phyloP scores from a whole-genome alignment of 2,797 vertebrate species.

The Urosaurus nigricauda region DNA sequence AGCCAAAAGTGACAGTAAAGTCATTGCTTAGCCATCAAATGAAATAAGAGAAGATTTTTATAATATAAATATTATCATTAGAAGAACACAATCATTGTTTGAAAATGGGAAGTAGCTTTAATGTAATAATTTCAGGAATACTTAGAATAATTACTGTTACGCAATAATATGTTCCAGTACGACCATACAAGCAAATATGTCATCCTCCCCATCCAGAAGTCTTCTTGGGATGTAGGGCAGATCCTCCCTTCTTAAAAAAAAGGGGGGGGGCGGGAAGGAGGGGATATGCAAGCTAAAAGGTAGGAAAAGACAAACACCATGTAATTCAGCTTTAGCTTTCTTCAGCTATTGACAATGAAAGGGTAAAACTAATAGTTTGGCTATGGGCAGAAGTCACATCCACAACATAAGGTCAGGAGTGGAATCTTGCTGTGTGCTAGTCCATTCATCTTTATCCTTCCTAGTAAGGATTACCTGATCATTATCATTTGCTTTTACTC shows the following conservation, averaged over 20 bases:
- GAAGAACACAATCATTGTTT: neutral
- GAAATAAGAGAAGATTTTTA: conserved; percentile 20
- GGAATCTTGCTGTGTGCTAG: neutral
- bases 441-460: neutral
- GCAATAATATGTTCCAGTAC: neutral
- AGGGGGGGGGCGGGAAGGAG: no score
- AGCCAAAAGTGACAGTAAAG: conserved; percentile 6
- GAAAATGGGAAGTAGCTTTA: neutral
- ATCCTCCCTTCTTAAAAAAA: neutral
- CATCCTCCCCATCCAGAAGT: neutral
- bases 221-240: neutral
- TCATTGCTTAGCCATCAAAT: conserved; percentile 28
- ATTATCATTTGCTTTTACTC: neutral
- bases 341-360: neutral
- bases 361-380: neutral
- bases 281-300: neutral
- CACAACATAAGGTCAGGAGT: neutral
- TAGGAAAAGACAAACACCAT: neutral
- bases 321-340: neutral
- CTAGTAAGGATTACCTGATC: neutral
- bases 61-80: neutral
- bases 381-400: neutral
- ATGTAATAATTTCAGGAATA: neutral
- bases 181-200: neutral
- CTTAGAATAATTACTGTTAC: neutral